These are phyloP conservation scores for Orthosia gracilis DNA, from an alignment of 2,888 invertebrate species.

Conservation along the genomic window DNA sequence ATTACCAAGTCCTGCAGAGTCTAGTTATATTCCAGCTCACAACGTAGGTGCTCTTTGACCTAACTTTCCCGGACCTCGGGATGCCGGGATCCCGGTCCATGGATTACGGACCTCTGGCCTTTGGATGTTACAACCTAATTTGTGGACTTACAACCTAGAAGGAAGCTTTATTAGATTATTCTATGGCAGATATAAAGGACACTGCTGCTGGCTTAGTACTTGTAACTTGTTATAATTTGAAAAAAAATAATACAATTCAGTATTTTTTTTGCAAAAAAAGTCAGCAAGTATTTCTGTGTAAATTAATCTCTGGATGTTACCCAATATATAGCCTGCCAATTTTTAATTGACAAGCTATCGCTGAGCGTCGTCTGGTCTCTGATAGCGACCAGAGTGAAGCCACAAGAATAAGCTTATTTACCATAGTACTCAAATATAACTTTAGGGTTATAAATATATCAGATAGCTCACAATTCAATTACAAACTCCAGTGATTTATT, in stretches of 20 bases:
- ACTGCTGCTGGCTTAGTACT: no score
- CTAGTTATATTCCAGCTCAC: slow-evolving; percentile 16
- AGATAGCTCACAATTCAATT: slow-evolving; percentile 53
- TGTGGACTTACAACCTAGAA: slow-evolving; percentile 1
- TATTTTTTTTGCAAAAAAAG: no score
- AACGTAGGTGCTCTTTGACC: slow-evolving; percentile 18
- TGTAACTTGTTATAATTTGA: no score
- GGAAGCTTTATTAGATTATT: slow-evolving; percentile 13
- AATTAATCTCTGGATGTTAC: no score
- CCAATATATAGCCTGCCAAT: no score
- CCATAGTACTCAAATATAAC: not conserved
- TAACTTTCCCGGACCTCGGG: not conserved
- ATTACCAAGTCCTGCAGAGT: slow-evolving; percentile 20
- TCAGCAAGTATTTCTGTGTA: no score
- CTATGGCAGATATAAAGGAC: not conserved
- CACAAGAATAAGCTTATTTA: not conserved
- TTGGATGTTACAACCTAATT: slow-evolving; percentile 26
- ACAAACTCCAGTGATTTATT: slow-evolving; percentile 55
- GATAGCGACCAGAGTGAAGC: not conserved
- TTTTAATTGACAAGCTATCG: no score
- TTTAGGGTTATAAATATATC: slow-evolving; percentile 10
- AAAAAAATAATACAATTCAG: no score
- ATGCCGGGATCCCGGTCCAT: not conserved
- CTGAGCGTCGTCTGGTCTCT: not conserved
- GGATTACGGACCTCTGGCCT: not conserved